These are phyloP conservation scores for Mythimna impura DNA, from an alignment of 2,888 invertebrate genomes.

Conservation along the genomic window DNA sequence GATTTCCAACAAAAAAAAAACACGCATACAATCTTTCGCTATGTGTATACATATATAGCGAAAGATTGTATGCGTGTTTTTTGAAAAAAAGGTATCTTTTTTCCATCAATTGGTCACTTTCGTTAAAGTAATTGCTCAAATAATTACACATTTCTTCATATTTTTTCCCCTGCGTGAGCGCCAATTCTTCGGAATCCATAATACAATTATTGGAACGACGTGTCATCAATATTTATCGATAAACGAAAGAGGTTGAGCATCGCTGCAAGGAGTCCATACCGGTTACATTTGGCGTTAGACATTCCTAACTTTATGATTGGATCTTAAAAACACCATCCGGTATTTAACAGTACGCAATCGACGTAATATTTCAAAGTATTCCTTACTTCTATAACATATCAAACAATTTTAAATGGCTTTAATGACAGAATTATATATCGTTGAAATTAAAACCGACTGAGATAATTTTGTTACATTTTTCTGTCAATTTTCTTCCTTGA, in stretches of 20 bases:
- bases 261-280: conserved; percentile 45
- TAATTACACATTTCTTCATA: background rate
- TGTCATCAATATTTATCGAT: background rate
- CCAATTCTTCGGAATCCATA: background rate
- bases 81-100: too few relatives aligned
- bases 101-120: too few relatives aligned
- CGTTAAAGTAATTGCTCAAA: too few relatives aligned
- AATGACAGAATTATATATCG: conserved; percentile 50
- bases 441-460: conserved; percentile 36
- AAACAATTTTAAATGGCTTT: conserved; percentile 47
- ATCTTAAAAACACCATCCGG: conserved; percentile 62
- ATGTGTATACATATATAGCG: too few relatives aligned
- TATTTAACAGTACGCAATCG: conserved; percentile 54
- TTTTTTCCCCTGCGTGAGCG: background rate
- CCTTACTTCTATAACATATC: conserved; percentile 47
- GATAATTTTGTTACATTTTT: conserved; percentile 45
- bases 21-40: too few relatives aligned
- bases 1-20: too few relatives aligned
- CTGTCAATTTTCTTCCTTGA: conserved; percentile 18
- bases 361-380: conserved; percentile 43
- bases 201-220: background rate
- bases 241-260: conserved; percentile 5
- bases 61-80: too few relatives aligned
- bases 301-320: conserved; percentile 59
- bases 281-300: conserved; percentile 55